phyloP scores from a whole-genome alignment of 2,113 vertebrate species.

The Ivindomyrus marchei region DNA sequence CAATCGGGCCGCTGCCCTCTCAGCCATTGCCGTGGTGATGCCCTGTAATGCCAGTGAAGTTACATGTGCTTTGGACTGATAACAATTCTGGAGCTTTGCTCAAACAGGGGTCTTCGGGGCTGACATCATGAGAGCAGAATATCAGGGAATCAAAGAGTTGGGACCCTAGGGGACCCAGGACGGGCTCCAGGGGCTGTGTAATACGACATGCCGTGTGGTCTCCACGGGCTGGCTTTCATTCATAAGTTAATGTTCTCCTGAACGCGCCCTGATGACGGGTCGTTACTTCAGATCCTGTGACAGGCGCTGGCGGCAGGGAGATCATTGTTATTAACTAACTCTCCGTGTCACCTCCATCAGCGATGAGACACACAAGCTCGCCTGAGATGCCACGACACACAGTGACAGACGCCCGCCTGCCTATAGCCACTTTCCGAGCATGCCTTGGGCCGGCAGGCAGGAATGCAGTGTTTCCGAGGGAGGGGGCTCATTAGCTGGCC shows the following conservation, averaged over 20 bases:
- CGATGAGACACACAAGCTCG: not conserved
- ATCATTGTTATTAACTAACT: slow-evolving; percentile 23
- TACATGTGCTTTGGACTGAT: not conserved
- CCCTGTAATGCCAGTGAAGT: not conserved
- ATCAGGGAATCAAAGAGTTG: not conserved
- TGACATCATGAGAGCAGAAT: not conserved
- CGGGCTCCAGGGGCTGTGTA: not conserved
- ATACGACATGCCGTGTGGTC: slow-evolving; percentile 23
- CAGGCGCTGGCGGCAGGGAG: slow-evolving; percentile 19
- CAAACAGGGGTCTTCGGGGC: not conserved
- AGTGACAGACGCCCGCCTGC: not conserved
- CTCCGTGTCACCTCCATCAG: slow-evolving; percentile 39
- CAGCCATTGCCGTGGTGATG: not conserved
- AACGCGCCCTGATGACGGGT: slow-evolving; percentile 24
- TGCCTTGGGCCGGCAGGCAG: not conserved
- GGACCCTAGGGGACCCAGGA: not conserved
- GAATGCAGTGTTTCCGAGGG: not conserved
- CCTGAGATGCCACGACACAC: not conserved
- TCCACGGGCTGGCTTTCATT: slow-evolving; percentile 48
- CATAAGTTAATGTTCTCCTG: slow-evolving; percentile 55
- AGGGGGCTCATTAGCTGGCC: slow-evolving; percentile 50
- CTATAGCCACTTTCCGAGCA: not conserved
- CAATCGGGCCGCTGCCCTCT: not conserved
- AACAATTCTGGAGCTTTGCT: not conserved
- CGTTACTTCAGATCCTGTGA: slow-evolving; percentile 19